Evolutionary conservation across 2,797 vertebrate species (phyloP).

Genomic region (Vireo griseus): DNA sequence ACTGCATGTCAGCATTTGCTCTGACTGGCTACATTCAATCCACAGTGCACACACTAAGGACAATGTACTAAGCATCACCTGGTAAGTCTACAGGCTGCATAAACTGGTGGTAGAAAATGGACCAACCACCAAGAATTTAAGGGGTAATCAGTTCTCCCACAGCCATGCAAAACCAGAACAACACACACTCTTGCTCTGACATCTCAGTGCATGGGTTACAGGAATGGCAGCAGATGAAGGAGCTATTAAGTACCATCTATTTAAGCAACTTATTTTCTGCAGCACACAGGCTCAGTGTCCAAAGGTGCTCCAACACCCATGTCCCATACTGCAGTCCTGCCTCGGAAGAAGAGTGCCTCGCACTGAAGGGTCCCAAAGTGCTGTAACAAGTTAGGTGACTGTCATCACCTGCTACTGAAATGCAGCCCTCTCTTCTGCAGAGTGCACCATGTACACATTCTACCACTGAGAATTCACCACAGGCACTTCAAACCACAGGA

Average conservation of each 20-base stretch:
- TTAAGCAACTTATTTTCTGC: not conserved
- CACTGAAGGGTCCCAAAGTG: conserved; percentile 71
- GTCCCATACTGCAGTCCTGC: not conserved
- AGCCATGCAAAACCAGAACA: not conserved
- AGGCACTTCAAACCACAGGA: not conserved
- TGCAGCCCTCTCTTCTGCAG: not conserved
- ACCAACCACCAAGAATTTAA: not conserved
- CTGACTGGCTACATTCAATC: not conserved
- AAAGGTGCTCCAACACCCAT: conserved; percentile 21
- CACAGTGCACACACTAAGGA: not conserved
- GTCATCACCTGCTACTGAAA: conserved; percentile 1
- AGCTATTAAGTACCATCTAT: not conserved
- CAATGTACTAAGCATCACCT: not conserved
- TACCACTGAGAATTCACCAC: not conserved
- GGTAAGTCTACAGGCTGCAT: not conserved
- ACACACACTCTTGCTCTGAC: not conserved
- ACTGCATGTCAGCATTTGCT: not conserved
- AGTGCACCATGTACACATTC: rapidly evolving
- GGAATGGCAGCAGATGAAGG: not conserved
- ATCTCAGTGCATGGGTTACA: not conserved
- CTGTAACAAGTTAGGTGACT: not conserved
- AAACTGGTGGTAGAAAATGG: not conserved
- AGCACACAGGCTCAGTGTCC: not conserved
- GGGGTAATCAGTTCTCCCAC: not conserved
- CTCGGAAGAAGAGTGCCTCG: not conserved